phyloP scores from a whole-genome alignment of 2,113 vertebrate genomes.

The Sinocyclocheilus anophthalmus region DNA sequence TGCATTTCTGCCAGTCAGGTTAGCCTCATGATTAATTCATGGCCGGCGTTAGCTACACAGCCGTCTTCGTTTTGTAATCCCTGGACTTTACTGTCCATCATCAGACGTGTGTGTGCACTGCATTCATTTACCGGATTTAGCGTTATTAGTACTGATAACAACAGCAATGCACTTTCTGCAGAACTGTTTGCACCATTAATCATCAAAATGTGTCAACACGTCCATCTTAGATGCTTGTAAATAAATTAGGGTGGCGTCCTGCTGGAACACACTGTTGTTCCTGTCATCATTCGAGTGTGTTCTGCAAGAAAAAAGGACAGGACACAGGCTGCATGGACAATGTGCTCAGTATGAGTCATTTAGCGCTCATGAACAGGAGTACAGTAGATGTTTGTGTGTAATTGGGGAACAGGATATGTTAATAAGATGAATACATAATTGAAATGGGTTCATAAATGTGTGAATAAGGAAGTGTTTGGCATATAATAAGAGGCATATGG shows the following conservation, averaged over 20 bases:
- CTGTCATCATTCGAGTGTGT: neutral
- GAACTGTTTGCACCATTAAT: conserved; percentile 51
- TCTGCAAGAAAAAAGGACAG: neutral
- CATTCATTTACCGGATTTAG: neutral
- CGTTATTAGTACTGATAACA: conserved; percentile 8
- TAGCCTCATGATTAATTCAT: conserved; percentile 62
- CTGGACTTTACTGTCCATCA: conserved; percentile 13
- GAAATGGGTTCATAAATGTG: neutral
- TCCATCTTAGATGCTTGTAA: conserved; percentile 17
- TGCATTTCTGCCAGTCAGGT: conserved; percentile 62
- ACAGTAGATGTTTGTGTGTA: conserved; percentile 13
- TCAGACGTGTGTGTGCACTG: neutral
- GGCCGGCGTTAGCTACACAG: conserved; percentile 42
- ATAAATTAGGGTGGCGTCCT: conserved; percentile 35
- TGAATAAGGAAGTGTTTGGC: neutral
- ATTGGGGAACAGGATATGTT: neutral
- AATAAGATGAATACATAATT: neutral
- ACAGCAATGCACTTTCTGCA: conserved; percentile 12
- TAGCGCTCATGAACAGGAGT: neutral
- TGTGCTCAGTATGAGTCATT: conserved; percentile 15
- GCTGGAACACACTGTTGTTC: no score
- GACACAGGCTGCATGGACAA: neutral
- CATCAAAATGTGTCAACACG: conserved; percentile 41
- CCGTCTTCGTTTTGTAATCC: conserved; percentile 9
- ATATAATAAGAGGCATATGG: neutral